These are phyloP conservation scores for Drosophila punjabiensis DNA, from an alignment of 1,140 invertebrate genomes.

Conservation along the genomic window DNA sequence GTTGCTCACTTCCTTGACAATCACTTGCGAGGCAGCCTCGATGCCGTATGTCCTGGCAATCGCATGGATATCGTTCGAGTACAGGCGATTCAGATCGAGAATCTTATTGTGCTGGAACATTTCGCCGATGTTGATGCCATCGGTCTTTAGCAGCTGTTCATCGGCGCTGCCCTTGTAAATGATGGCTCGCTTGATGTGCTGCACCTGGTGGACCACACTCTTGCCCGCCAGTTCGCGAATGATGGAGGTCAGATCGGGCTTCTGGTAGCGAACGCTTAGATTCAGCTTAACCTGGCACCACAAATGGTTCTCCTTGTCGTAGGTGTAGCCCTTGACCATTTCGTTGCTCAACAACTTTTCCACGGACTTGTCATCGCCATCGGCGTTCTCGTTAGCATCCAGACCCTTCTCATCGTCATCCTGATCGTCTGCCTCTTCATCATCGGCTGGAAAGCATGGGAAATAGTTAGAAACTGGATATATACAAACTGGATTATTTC, in stretches of 20 bases:
- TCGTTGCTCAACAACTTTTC: constrained; percentile 86
- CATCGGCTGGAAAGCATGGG: constrained; percentile 67
- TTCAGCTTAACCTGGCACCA: constrained; percentile 91
- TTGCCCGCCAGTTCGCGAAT: constrained; percentile 90
- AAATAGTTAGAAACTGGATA: neutral
- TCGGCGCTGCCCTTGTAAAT: constrained; percentile 88
- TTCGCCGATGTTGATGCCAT: constrained; percentile 97
- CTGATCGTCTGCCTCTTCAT: constrained; percentile 92
- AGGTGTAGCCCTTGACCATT: constrained; percentile 89
- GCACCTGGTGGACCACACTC: constrained; percentile 92
- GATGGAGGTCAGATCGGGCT: constrained; percentile 92
- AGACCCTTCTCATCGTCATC: constrained; percentile 86
- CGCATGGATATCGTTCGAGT: constrained; percentile 97
- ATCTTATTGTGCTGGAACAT: constrained; percentile 93
- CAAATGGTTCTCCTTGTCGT: constrained; percentile 89
- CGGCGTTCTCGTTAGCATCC: constrained; percentile 86
- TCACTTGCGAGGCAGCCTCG: constrained; percentile 96
- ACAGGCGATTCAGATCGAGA: constrained; percentile 94
- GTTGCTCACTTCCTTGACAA: constrained; percentile 95
- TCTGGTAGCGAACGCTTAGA: constrained; percentile 89
- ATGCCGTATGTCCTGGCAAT: constrained; percentile 97
- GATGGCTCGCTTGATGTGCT: constrained; percentile 93
- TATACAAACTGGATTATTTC: no score
- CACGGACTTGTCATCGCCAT: constrained; percentile 86
- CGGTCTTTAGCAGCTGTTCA: constrained; percentile 93